Base-by-base conservation (phyloP, 2,797 vertebrate species). In the Acanthopagrus latus region DNA sequence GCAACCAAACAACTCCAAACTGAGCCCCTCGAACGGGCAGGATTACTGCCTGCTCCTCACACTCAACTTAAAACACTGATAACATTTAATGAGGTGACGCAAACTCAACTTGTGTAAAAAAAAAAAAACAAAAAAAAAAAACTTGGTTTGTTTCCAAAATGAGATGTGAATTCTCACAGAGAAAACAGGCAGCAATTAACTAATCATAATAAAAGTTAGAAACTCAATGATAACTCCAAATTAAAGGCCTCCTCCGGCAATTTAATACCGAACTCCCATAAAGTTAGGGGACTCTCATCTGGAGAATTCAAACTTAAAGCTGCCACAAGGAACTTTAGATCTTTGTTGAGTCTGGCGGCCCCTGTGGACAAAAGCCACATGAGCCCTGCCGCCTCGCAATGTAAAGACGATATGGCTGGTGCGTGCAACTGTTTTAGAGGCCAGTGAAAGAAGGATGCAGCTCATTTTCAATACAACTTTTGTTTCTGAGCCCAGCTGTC, bases 1-100 rank as follows among this genome's bases (percentile, higher is more conserved):
- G 72, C 62, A 76, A 55, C 44, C 71, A 63, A 71, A 62, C 56
- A 63, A 54, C 20, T 8, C 17, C 55, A 33, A 25, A 29, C 48
- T 6, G 27, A 75, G 46, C 55, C 64, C 43, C 48, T 51, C 67
- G 27, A 25, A 75, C 62, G 62, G 46, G 52, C n/a, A 25, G 46
- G 20, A 72, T 72, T 74, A 68, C 48, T 47, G 47, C 66, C 68
- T 41, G 41, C 13, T 7, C 6, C n/a, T 27, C 29, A 20, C 33
- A 44, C 59, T 63, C 44, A 60, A 27, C 1, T 51, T 41, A 47
- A 60, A 51, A 20, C 48, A 33, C 18, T 47, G 51, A 44, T 25
- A 29, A 54, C 52, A 6, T 7, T 57, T 43, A 21, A 57, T 56
- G 60, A 56, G 51, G 11, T 33, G 41, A 38, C 29, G 21, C 43